Evolutionary conservation across 64 coral and sea anemone genomes (phyloP).

Genomic region (Astreopora myriophthalma): DNA sequence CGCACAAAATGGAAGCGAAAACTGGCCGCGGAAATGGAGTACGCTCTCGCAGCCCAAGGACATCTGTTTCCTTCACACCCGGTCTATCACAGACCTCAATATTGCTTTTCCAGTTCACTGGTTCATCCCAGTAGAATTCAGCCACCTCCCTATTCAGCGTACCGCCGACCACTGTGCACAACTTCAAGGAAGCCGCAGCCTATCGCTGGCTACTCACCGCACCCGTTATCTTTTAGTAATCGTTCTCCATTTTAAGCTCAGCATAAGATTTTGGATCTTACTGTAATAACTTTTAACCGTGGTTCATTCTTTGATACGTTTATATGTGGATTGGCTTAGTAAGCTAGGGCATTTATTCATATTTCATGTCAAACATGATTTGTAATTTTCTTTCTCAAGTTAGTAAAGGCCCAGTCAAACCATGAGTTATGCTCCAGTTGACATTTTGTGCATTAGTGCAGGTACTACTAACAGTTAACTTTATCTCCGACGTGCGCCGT

Average conservation of each 20-base stretch:
- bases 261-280: too few species aligned
- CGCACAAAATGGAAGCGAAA: slow-evolving; percentile 98
- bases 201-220: not conserved
- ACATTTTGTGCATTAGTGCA: too few species aligned
- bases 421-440: too few species aligned
- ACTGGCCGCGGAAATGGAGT: slow-evolving; percentile 82
- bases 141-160: not conserved
- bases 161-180: not conserved
- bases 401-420: too few species aligned
- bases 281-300: too few species aligned
- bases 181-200: not conserved
- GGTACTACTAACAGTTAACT: too few species aligned
- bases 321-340: too few species aligned
- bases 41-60: slow-evolving; percentile 67
- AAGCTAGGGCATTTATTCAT: not conserved
- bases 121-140: not conserved
- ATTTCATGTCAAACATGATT: too few species aligned
- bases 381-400: too few species aligned
- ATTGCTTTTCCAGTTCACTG: not conserved
- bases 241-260: not conserved
- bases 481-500: too few species aligned
- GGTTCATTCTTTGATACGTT: too few species aligned
- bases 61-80: slow-evolving; percentile 70
- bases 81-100: not conserved
- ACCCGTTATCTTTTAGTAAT: not conserved